Evolutionary conservation across 2,113 vertebrate genomes (phyloP).

Genomic region (Cyphomyrus plagiostoma): DNA sequence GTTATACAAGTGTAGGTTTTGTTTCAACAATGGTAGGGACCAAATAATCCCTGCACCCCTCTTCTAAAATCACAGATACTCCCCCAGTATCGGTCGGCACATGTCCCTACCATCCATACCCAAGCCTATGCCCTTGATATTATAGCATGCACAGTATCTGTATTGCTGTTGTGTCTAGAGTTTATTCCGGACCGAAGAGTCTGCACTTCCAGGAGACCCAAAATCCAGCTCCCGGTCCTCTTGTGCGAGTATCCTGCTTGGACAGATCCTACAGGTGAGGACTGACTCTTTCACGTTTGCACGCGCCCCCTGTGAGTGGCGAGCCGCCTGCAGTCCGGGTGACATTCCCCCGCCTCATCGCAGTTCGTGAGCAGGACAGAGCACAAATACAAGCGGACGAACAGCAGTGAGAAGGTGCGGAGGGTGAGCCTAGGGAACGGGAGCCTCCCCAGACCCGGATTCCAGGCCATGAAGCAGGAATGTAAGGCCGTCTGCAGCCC

Average conservation of each 20-base stretch:
- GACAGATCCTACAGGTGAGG: conserved; percentile 88
- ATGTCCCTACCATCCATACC: background rate
- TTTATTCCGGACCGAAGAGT: conserved; percentile 76
- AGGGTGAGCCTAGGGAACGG: conserved; percentile 69
- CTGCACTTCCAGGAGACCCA: conserved; percentile 54
- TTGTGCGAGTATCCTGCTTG: conserved; percentile 83
- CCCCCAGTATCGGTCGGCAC: background rate
- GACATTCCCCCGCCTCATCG: background rate
- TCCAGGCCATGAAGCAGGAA: conserved; percentile 71
- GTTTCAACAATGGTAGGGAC: background rate
- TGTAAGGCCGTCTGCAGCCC: conserved; percentile 52
- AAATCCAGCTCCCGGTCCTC: conserved; percentile 81
- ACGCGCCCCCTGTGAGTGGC: background rate
- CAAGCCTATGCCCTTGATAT: background rate
- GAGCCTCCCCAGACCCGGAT: conserved; percentile 59
- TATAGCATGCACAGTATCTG: background rate
- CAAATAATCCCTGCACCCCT: background rate
- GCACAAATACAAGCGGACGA: conserved; percentile 93
- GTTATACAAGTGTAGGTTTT: background rate
- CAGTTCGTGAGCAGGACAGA: conserved; percentile 89
- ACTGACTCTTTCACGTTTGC: background rate
- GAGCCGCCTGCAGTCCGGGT: background rate
- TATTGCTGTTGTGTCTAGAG: conserved; percentile 48
- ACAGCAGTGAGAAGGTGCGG: conserved; percentile 87
- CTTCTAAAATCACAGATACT: background rate